These are phyloP conservation scores for Platysternon megacephalum DNA, from an alignment of 2,113 vertebrate genomes.

Conservation along the genomic window DNA sequence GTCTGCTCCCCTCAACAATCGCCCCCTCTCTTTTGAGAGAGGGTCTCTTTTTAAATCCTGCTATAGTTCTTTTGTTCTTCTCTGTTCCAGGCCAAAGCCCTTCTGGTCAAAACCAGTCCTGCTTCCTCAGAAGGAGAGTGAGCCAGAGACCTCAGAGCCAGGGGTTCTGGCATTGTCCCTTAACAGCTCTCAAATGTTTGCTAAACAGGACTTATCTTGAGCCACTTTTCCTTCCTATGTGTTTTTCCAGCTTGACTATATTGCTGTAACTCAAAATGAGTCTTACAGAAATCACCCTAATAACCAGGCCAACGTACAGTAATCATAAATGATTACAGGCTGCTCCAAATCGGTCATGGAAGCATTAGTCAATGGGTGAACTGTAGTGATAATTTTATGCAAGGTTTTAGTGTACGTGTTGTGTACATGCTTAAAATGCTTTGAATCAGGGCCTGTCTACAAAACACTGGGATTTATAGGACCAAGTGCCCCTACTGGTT, in stretches of 20 bases:
- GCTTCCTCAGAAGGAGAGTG: too few relatives aligned
- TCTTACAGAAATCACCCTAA: not conserved
- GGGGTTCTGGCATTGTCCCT: not conserved
- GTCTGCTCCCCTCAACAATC: too few relatives aligned
- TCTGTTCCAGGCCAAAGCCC: too few relatives aligned
- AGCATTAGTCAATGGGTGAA: not conserved
- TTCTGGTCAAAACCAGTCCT: too few relatives aligned
- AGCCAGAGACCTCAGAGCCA: too few relatives aligned
- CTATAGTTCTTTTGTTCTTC: too few relatives aligned
- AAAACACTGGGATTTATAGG: not conserved
- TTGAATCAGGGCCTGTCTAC: not conserved
- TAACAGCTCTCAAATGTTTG: not conserved
- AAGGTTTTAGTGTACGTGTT: not conserved
- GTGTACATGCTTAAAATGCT: accelerated
- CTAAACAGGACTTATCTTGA: not conserved
- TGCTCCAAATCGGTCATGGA: not conserved
- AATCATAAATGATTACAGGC: not conserved
- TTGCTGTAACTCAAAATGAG: too few relatives aligned
- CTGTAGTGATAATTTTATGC: not conserved
- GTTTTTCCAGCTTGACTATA: not conserved
- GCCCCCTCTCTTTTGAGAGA: too few relatives aligned
- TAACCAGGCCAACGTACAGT: not conserved
- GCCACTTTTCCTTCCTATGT: not conserved
- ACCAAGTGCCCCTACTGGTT: not conserved
- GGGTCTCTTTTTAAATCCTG: too few relatives aligned